Evolutionary conservation across 2,113 vertebrate genomes (phyloP), one percentile per base, ranked within the genome.

Genomic region (Alosa alosa): DNA sequence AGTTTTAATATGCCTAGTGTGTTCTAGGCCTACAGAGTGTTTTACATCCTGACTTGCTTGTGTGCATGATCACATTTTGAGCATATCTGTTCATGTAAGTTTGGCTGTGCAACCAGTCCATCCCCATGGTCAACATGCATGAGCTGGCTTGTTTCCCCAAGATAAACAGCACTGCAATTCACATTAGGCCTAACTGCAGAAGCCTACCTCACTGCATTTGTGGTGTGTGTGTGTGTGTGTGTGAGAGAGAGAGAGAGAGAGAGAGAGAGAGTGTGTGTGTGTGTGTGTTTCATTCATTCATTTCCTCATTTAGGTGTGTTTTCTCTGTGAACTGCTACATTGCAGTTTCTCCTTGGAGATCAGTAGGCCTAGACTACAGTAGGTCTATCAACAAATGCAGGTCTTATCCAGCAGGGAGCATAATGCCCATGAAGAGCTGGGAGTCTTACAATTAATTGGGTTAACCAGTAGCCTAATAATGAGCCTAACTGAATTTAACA

Each of bases 311-410:
- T 31, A 31, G 31, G 45, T n/a, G 6, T 82, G 45, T 82, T 10
- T n/a, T 82, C 41, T 47, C 9, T 82, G 44, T 46, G 44, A 46
- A 25, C 47, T 20, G 10, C 17, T 31, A 31, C 10, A 46, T 47
- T n/a, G 22, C 13, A 46, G 41, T 46, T 50, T 83, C 15, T 82
- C 20, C 18, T 41, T 46, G 81, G 41, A 10, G 15, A 82, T n/a
- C 1, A 52, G 83, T 86, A 18, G 6, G 17, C 84, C 31, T 15
- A 87, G n/a, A 45, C 55, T 85, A 89, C 83, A 88, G 82, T 90
- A 88, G 90, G 46, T 47, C 46, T 47, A 9, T 47, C 46, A 8
- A 47, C 46, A 47, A 47, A 8, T 49, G 47, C 47, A 49, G 47
- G 47, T 49, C n/a, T 31, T 31, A 9, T 68, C 64, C 64, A 68